These are phyloP conservation scores for Mormyrus lacerda DNA, from an alignment of 2,113 vertebrate genomes.

Conservation along the genomic window DNA sequence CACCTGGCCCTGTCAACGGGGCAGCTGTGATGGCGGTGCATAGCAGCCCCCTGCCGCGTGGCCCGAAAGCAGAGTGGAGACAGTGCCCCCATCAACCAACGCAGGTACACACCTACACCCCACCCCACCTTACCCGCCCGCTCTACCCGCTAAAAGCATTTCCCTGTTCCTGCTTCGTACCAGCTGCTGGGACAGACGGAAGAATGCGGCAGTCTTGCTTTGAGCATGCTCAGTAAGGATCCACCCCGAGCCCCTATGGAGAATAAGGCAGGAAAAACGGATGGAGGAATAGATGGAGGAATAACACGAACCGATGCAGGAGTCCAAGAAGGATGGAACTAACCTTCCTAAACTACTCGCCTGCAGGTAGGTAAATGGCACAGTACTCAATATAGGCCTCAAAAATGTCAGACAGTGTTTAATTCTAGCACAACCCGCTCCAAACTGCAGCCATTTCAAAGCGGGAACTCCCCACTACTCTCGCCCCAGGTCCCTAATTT, in stretches of 20 bases:
- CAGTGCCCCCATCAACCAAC: neutral
- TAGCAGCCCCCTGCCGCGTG: neutral
- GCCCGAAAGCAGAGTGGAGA: neutral
- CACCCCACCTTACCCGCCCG: neutral
- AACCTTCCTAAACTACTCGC: neutral
- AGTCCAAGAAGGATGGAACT: neutral
- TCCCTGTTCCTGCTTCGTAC: neutral
- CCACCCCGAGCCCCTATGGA: neutral
- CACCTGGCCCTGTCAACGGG: conserved; percentile 65
- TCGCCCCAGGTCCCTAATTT: neutral
- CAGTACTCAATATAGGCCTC: neutral
- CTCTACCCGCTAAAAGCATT: neutral
- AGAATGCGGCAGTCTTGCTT: neutral
- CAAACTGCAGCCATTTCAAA: neutral
- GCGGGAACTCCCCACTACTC: neutral
- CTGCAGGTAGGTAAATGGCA: neutral
- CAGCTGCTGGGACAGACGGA: neutral
- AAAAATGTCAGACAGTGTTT: neutral
- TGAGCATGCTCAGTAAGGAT: neutral
- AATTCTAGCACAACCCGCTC: neutral
- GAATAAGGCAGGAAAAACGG: neutral
- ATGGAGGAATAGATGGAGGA: neutral
- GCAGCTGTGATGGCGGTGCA: conserved; percentile 11
- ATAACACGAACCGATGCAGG: neutral
- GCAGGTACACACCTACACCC: neutral